Base-by-base conservation (phyloP, 1,140 invertebrate genomes). In the Venustaconcha ellipsiformis region DNA sequence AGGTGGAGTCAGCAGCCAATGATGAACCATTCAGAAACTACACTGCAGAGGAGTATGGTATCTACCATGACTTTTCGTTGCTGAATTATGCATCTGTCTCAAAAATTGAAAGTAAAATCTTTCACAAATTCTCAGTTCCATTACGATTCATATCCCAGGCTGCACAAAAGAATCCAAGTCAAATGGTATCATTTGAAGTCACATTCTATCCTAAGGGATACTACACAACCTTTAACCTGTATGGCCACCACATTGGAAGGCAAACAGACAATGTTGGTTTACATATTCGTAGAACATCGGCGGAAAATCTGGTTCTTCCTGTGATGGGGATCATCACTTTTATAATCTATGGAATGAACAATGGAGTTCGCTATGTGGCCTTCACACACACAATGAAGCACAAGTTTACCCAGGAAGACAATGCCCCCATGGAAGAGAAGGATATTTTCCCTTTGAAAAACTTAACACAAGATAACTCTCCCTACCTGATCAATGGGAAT, bases 71-170 rank as follows among this genome's bases (percentile, higher is more conserved):
- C 30, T 75, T 88, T 60, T 75, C 67, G 15, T 59, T 88, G 12
- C 65, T 72, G 18, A 82, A 82, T 59, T 88, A 86, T 67, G 64
- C 62, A 12, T 73, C 69, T n/a, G 80, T 83, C 48, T 74, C 72
- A n/a, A 87, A 87, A 72, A 83, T 84, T 72, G 83, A 87, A 20
- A 87, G 85, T 64, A 80, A 83, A 67, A 81, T 88, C 18, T 70
- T 55, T 23, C 65, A 81, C 13, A 81, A 74, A 72, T 62, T 79
- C 14, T 74, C 30, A 20, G 65, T 81, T 14, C 82, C 79, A 15
- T 56, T 73, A 26, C 70, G 78, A 13, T 79, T 78, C 63, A 65
- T 71, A 30, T 76, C 78, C 17, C 58, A 62, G 23, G 48, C 57
- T 12, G 58, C 65, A 20, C 58, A 66, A n/a, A 2, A 17, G 12